Conservation (phyloP, 2,113 vertebrate species). For the Centropus bengalensis region DNA sequence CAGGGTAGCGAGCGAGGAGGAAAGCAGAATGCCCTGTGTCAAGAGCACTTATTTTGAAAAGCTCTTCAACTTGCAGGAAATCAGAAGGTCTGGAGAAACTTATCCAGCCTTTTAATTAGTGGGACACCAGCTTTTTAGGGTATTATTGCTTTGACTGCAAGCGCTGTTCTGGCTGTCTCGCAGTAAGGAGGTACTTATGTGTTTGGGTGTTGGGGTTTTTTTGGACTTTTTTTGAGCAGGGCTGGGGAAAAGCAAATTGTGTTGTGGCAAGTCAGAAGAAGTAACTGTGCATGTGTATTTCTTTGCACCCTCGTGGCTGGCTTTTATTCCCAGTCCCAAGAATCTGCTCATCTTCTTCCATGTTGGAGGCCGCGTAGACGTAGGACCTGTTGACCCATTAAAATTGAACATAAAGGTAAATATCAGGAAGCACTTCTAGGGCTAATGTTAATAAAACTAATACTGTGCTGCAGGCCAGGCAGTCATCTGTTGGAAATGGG, state of each 20-base stretch:
- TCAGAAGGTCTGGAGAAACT: constrained; percentile 10
- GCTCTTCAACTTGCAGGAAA: constrained; percentile 36
- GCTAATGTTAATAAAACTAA: background rate
- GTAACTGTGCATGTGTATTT: constrained; percentile 1
- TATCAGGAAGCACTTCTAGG: background rate
- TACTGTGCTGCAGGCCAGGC: background rate
- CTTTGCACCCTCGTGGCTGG: background rate
- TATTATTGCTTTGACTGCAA: background rate
- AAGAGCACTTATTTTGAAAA: constrained; percentile 42
- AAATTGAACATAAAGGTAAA: background rate
- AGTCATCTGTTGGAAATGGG: constrained; percentile 28
- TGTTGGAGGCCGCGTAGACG: rapidly evolving
- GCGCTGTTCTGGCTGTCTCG: background rate
- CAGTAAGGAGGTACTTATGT: background rate
- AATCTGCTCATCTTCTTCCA: background rate
- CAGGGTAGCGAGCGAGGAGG: background rate
- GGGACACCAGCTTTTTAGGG: background rate
- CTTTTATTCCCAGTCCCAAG: background rate
- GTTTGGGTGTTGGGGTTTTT: background rate
- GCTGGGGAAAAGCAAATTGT: background rate
- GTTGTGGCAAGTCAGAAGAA: background rate
- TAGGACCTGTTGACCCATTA: background rate
- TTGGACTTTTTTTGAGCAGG: background rate
- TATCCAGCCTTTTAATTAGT: background rate
- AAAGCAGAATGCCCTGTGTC: constrained; percentile 3